phyloP scores from a whole-genome alignment of 2,113 vertebrate species.

The Aegypius monachus region DNA sequence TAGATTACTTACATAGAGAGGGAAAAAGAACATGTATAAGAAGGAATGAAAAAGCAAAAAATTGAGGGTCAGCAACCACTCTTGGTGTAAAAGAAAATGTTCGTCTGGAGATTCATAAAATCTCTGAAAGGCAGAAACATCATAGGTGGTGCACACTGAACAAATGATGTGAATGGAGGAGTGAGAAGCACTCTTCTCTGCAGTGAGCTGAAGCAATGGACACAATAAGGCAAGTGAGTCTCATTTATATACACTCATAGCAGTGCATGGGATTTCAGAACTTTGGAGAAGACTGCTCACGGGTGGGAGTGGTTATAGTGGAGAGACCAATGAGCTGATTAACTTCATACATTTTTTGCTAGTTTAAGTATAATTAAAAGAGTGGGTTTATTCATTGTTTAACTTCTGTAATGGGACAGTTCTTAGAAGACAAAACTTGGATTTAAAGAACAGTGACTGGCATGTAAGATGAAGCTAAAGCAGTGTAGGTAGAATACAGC shows the following conservation, averaged over 20 bases:
- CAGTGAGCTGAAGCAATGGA: background rate
- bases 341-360: background rate
- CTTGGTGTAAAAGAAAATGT: background rate
- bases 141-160: background rate
- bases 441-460: background rate
- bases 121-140: background rate
- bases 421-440: background rate
- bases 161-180: background rate
- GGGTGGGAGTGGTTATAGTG: fast-evolving
- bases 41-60: background rate
- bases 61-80: background rate
- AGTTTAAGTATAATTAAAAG: background rate
- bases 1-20: background rate
- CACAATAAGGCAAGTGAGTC: background rate
- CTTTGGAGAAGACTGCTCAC: background rate
- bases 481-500: background rate
- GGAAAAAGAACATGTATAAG: background rate
- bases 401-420: background rate
- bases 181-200: background rate
- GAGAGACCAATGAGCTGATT: background rate
- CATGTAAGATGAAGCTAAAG: background rate
- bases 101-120: background rate
- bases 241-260: background rate
- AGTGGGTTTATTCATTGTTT: background rate
- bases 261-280: background rate